Conservation (phyloP, 2,888 invertebrate species). For the Luffia ferchaultella region DNA sequence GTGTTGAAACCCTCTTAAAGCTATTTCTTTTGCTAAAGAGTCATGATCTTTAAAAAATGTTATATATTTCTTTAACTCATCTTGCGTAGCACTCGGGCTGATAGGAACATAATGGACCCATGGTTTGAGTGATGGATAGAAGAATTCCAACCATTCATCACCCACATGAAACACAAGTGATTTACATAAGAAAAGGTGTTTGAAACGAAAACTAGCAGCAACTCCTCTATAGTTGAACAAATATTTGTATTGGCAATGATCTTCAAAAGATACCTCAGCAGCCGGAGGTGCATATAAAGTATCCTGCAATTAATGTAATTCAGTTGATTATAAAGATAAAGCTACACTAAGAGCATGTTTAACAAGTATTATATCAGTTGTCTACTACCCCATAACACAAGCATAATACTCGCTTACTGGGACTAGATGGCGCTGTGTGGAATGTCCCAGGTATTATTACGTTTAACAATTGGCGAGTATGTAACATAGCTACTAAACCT, state of each 20-base stretch:
- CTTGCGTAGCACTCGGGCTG: slow-evolving; percentile 65
- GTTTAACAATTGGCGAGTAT: background rate
- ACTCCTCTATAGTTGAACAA: slow-evolving; percentile 97
- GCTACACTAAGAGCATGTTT: background rate
- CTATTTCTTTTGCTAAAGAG: slow-evolving; percentile 77
- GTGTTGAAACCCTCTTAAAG: slow-evolving; percentile 81
- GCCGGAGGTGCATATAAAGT: slow-evolving; percentile 87
- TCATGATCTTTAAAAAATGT: slow-evolving; percentile 82
- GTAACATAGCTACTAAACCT: background rate
- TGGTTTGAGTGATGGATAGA: slow-evolving; percentile 87
- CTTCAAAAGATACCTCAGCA: slow-evolving; percentile 84
- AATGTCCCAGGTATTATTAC: no score
- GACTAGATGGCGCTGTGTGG: no score
- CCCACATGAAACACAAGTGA: slow-evolving; percentile 95
- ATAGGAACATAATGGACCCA: slow-evolving; percentile 97
- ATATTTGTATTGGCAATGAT: slow-evolving; percentile 93
- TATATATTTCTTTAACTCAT: slow-evolving; percentile 76
- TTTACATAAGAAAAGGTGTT: slow-evolving; percentile 92
- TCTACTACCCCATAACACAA: no score
- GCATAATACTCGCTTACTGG: no score
- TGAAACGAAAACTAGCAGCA: slow-evolving; percentile 96
- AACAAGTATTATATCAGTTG: no score
- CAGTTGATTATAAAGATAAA: background rate
- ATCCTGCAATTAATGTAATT: slow-evolving; percentile 70
- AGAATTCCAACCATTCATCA: slow-evolving; percentile 94